phyloP scores from a whole-genome alignment of 2,888 invertebrate species.

The Willowsia nigromaculata region DNA sequence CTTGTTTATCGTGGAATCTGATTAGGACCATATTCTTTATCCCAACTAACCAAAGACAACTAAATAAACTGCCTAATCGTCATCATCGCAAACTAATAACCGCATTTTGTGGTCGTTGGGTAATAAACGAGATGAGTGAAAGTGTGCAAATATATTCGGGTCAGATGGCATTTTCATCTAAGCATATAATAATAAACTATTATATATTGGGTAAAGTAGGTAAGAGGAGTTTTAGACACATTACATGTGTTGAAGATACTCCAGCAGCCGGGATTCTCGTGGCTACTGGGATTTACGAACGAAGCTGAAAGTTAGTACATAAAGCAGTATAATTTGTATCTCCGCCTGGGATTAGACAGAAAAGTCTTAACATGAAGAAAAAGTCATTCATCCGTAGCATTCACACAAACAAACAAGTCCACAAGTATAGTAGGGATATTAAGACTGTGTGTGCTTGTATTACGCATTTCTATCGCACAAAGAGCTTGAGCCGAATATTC shows the following conservation, averaged over 20 bases:
- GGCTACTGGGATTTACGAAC: background rate
- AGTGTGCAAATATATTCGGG: constrained; percentile 3
- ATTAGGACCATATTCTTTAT: background rate
- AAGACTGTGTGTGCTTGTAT: background rate
- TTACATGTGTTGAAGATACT: too few relatives aligned
- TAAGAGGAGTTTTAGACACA: too few relatives aligned
- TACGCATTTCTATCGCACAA: background rate
- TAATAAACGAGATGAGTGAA: background rate
- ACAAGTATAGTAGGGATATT: background rate
- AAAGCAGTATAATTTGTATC: background rate
- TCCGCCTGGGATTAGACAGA: background rate
- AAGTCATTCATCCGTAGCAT: constrained; percentile 2
- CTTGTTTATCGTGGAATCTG: background rate
- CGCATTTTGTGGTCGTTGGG: background rate
- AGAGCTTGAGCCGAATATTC: background rate
- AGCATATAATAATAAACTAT: too few relatives aligned
- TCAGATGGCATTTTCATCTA: background rate
- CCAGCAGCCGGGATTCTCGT: background rate
- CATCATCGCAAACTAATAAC: background rate
- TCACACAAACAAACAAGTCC: constrained; percentile 26
- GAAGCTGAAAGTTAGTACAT: background rate
- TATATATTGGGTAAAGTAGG: too few relatives aligned
- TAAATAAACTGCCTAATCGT: background rate
- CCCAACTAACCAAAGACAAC: background rate
- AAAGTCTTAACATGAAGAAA: background rate